Evolutionary conservation across 1,140 invertebrate genomes (phyloP), one percentile per base, ranked within the genome.

Genomic region (Zaprionus inermis): DNA sequence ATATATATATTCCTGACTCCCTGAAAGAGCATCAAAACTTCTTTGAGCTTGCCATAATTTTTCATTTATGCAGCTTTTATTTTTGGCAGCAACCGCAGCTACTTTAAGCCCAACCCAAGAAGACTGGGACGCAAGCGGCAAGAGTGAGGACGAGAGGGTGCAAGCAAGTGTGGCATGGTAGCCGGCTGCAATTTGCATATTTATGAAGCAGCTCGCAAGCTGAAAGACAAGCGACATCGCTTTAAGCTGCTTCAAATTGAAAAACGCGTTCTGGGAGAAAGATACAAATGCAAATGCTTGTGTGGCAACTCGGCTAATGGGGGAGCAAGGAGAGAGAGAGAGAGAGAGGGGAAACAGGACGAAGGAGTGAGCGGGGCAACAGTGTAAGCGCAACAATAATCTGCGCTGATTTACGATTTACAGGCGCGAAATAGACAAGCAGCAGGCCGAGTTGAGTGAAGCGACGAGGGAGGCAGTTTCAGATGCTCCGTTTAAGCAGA

Each of bases 371-470:
- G 5, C 30, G 28, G 16, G 61, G 52, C 16, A 46, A 51, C 22
- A 38, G 36, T 22, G 22, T 38, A 51, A 66, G 61, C 76, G 84
- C 72, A 89, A 76, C 84, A 89, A 84, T 89, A 89, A 89, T 89
- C 85, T 89, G 69, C 56, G 63, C 84, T 89, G 84, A 89, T 89
- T 89, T 89, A 89, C 84, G 84, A 89, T 89, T 89, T 90, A 76
- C 80, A 84, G 84, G 84, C 84, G 80, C 81, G 66, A 89, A 90
- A 89, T 84, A 89, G 84, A 90, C 84, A 85, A 71, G 54, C 75
- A 54, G 16, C 30, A 28, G 24, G 24, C 18, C 24, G 36, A 20
- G n/a, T 34, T 16, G 56, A 32, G 28, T 20, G n/a, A 20, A 5
- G 20, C 32, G 59, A 12, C 12, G 28, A 10, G 11, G 41, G 10